Base-by-base conservation (phyloP, 2,797 vertebrate species). In the Australoheros facetus region DNA sequence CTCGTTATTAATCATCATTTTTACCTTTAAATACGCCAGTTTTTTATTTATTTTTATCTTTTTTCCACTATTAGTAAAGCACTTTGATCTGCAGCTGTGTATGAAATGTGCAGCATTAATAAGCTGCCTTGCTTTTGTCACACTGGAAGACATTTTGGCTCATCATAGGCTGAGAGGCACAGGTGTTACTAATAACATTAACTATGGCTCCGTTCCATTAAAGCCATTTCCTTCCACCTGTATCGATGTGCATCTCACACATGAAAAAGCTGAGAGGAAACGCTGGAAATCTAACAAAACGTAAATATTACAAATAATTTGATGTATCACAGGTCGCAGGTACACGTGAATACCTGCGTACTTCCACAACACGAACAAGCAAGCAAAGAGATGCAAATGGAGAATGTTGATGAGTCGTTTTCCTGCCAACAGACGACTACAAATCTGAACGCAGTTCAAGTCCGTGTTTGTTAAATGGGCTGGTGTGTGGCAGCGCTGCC, bases 71-170 rank as follows among this genome's bases (percentile, higher is more conserved):
- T 66, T 45, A 28, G 42, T 19, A 55, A 71, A 71, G 23, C 34
- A 42, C 28, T 58, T 73, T 73, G 23, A 57, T 58, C 56, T 73
- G 54, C 55, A 72, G 70, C 70, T 72, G 70, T 72, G 53, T 54
- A 21, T 54, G 30, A 37, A 71, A 71, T 71, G 69, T 37, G 69
- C 51, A 71, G 69, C n/a, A 23, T 55, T 54, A 71, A 55, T 37
- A 39, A 56, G 37, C 54, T 39, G 70, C 70, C 7, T 48, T 48
- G 56, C 56, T 39, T 73, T 58, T 73, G 71, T 45, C 39, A 51
- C 71, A 73, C 42, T 58, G 28, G 26, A n/a, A 58, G 56, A 73
- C 71, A 51, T 73, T 73, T 73, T 73, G 56, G 23, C 23, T 58
- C 13, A 26, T 58, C 26, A 14, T n/a, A 59, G 71, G 21, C 5